phyloP scores from a whole-genome alignment of 2,113 vertebrate species.

The Muscicapa adusta region DNA sequence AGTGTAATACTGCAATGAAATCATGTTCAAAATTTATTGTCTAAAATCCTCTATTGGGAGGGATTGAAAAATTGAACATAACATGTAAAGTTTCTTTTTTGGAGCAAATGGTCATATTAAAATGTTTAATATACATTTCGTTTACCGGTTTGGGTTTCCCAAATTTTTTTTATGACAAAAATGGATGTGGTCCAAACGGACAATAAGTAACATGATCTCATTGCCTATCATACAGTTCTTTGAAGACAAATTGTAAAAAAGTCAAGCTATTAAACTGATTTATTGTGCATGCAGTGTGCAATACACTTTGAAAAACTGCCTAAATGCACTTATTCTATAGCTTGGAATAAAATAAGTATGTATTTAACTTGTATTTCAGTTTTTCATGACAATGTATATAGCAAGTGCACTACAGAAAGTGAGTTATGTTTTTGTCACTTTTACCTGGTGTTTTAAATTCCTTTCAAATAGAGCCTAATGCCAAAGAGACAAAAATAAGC shows the following conservation, averaged over 20 bases:
- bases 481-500: background rate
- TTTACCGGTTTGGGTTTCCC: background rate
- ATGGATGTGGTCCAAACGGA: conserved; percentile 15
- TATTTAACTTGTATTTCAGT: conserved; percentile 65
- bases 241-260: conserved; percentile 62
- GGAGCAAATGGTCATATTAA: conserved; percentile 30
- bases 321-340: conserved; percentile 65
- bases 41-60: conserved; percentile 37
- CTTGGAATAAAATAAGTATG: conserved; percentile 64
- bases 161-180: background rate
- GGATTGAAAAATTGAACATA: conserved; percentile 34
- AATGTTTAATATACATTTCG: background rate
- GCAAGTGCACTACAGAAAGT: conserved; percentile 20
- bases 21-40: conserved; percentile 53
- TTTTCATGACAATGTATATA: conserved; percentile 62
- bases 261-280: conserved; percentile 61
- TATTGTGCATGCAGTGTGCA: conserved; percentile 67
- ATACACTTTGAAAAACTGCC: conserved; percentile 63
- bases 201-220: conserved; percentile 63
- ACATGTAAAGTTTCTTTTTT: conserved; percentile 44
- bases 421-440: background rate
- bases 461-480: background rate
- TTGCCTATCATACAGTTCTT: conserved; percentile 50
- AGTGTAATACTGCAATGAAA: conserved; percentile 64
- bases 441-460: background rate